These are phyloP conservation scores for Watsonalla cultraria DNA, from an alignment of 2,888 invertebrate genomes.

Conservation along the genomic window DNA sequence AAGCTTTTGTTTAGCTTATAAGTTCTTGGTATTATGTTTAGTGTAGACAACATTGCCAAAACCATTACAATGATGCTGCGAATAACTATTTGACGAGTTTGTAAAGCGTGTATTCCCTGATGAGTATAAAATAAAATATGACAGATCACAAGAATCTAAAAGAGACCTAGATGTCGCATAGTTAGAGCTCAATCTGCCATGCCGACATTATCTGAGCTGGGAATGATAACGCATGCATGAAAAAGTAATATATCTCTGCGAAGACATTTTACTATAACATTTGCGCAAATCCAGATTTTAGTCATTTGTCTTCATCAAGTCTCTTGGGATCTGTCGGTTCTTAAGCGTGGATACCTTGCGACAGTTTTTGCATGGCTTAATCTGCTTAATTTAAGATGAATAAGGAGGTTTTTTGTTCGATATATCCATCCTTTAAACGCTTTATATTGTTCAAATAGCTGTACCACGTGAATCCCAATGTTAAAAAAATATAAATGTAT, in stretches of 20 bases:
- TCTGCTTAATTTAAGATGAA: background rate
- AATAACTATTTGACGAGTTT: no score
- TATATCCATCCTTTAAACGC: background rate
- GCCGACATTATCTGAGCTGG: background rate
- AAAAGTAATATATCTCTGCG: slow-evolving; percentile 12
- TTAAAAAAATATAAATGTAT: no score
- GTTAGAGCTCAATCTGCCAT: background rate
- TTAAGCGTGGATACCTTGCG: slow-evolving; percentile 11
- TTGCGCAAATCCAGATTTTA: slow-evolving; percentile 10
- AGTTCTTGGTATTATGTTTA: no score
- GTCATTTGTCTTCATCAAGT: slow-evolving; percentile 24
- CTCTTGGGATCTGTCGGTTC: slow-evolving; percentile 6
- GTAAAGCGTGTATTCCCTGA: no score
- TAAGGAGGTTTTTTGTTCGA: slow-evolving; percentile 6
- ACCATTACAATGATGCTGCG: no score
- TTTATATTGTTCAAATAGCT: background rate
- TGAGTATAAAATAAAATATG: no score
- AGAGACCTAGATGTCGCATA: no score
- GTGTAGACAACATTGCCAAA: no score
- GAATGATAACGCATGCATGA: slow-evolving; percentile 11
- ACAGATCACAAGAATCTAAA: no score
- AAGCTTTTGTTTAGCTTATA: no score
- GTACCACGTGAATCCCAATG: background rate
- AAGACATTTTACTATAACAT: slow-evolving; percentile 12
- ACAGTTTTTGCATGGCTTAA: slow-evolving; percentile 5